phyloP scores from a whole-genome alignment of 2,113 vertebrate species.

The Phainopepla nitens region DNA sequence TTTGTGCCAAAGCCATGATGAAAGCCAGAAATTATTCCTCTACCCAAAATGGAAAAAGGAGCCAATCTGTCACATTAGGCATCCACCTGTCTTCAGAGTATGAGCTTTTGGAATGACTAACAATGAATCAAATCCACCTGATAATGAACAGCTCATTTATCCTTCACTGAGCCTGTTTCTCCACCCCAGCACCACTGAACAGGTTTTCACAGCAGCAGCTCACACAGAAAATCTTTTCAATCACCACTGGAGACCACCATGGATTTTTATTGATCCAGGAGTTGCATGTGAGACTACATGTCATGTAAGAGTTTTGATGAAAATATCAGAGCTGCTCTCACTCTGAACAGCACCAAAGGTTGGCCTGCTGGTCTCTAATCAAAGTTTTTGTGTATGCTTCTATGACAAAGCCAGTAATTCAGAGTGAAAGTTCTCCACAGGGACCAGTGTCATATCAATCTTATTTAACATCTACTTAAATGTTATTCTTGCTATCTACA shows the following conservation, averaged over 20 bases:
- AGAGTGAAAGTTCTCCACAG: not conserved
- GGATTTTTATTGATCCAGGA: slow-evolving; percentile 29
- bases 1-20: not conserved
- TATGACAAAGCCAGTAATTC: slow-evolving; percentile 1
- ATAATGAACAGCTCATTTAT: not conserved
- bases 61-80: not conserved
- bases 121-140: slow-evolving; percentile 1
- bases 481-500: not conserved
- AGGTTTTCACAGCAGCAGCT: not conserved
- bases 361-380: slow-evolving; percentile 18
- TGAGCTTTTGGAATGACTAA: not conserved
- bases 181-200: not conserved
- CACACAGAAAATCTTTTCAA: not conserved
- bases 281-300: not conserved
- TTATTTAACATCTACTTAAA: slow-evolving; percentile 46
- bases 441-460: slow-evolving; percentile 2
- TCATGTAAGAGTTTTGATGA: slow-evolving; percentile 18
- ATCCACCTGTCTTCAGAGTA: not conserved
- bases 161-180: not conserved
- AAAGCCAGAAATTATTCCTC: not conserved
- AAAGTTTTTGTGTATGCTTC: slow-evolving; percentile 1
- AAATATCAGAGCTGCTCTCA: slow-evolving; percentile 49
- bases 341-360: not conserved
- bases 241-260: not conserved
- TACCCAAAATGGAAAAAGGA: not conserved